phyloP scores from a whole-genome alignment of 1,140 invertebrate species.

The Euura saliciscinereae region DNA sequence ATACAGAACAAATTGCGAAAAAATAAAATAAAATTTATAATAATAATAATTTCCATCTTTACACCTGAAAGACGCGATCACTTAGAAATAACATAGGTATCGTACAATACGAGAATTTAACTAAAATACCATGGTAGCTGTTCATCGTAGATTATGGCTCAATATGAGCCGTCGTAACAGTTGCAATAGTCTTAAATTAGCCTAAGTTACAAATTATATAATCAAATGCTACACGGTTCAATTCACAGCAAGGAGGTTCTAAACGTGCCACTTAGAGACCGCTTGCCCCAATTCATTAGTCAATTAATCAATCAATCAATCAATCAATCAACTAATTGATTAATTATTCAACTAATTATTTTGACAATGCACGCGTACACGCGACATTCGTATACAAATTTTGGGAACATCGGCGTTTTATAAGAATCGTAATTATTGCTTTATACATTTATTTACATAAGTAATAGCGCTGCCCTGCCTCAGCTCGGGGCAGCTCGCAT shows the following conservation, averaged over 20 bases:
- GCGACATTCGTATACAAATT: neutral
- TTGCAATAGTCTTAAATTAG: constrained; percentile 44
- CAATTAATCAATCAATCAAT: neutral
- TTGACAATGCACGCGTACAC: constrained; percentile 33
- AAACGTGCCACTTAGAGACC: neutral
- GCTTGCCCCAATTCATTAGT: constrained; percentile 1
- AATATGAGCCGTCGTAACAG: constrained; percentile 51
- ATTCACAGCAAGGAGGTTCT: constrained; percentile 13
- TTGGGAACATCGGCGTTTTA: constrained; percentile 1
- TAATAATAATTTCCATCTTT: too few species aligned
- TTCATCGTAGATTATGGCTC: constrained; percentile 41
- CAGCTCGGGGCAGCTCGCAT: constrained; percentile 30
- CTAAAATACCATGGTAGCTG: constrained; percentile 46
- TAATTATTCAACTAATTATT: constrained; percentile 18
- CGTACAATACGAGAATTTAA: constrained; percentile 44
- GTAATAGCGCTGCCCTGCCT: constrained; percentile 9
- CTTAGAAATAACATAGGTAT: constrained; percentile 17
- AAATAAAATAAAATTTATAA: constrained; percentile 8
- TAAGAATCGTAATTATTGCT: constrained; percentile 35
- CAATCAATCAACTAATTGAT: neutral
- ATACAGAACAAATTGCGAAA: neutral
- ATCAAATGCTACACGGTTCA: constrained; percentile 30
- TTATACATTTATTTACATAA: constrained; percentile 51
- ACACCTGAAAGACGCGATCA: neutral
- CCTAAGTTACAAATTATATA: constrained; percentile 40